A percentile compares a stretch with the other conserved stretches of the same genome.
phyloP scores from a whole-genome alignment of 1,140 invertebrate species.

The Maniola jurtina region DNA sequence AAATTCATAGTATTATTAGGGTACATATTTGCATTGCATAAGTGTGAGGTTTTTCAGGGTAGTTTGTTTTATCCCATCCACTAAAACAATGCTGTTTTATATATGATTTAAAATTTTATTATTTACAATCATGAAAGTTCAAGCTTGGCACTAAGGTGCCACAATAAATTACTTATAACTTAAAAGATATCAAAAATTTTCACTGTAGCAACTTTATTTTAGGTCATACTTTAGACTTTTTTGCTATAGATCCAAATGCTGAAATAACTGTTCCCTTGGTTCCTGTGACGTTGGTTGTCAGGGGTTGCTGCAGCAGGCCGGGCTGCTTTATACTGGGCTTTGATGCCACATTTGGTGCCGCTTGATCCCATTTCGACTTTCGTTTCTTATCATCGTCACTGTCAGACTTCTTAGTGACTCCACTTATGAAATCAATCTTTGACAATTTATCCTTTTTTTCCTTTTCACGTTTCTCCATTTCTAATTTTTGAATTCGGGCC shows the following conservation, averaged over 20 bases:
- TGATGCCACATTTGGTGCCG: conserved; percentile 80
- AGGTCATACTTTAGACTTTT: conserved; percentile 81
- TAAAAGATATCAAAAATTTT: background rate
- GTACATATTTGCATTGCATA: too few species aligned
- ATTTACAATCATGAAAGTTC: too few species aligned
- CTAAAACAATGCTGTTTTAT: too few species aligned
- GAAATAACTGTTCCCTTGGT: conserved; percentile 93
- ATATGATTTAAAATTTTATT: too few species aligned
- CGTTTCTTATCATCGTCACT: conserved; percentile 86
- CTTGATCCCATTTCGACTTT: conserved; percentile 95
- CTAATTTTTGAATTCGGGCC: conserved; percentile 91
- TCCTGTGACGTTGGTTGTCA: conserved; percentile 88
- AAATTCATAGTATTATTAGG: too few species aligned
- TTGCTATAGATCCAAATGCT: conserved; percentile 91
- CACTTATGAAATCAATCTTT: conserved; percentile 94
- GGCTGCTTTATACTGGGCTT: conserved; percentile 80
- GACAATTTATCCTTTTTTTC: conserved; percentile 91
- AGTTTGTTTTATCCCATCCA: too few species aligned
- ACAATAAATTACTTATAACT: too few species aligned
- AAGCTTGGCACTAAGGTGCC: too few species aligned
- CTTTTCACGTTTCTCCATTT: conserved; percentile 96
- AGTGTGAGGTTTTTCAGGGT: too few species aligned
- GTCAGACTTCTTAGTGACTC: conserved; percentile 85
- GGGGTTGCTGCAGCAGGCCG: conserved; percentile 81
- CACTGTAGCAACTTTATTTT: conserved; percentile 17